Base-by-base conservation (phyloP, 2,797 vertebrate species). In the Ceryle rudis region DNA sequence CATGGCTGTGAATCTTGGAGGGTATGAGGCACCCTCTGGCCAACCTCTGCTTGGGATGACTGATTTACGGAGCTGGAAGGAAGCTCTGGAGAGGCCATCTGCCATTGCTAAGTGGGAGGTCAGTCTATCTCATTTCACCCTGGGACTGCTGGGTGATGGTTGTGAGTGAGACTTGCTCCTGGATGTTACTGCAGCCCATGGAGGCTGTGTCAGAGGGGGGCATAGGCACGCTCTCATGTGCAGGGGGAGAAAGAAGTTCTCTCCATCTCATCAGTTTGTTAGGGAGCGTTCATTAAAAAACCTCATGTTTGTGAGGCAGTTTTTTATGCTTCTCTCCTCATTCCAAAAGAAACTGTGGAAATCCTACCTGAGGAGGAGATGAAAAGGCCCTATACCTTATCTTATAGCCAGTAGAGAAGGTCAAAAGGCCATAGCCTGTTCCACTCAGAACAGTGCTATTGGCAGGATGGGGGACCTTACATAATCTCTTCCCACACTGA, bases 211-310 rank as follows among this genome's bases (percentile, higher is more conserved):
- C 33, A 44, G 74, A 39, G 47, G 19, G 54, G 8, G 42, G 18
- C 2, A 13, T 4, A 39, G 73, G 26, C 55, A 35, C 0, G 0
- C 3, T 6, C 11, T 44, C 8, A 2, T 0, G 0, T 19, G 41
- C 20, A 25, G 44, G 28, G 71, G n/a, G 33, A 18, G 31, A 31
- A 29, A 72, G 3, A 5, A 0, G 0, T 58, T 26, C n/a, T 18
- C 58, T 54, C 29, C 26, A 33, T 22, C 79, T 37, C 54, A 28
- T 25, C 55, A 4, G 0, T 42, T 72, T 73, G 1, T 8, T 39
- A 55, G 61, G 55, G 64, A 82, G 8, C 21, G 5, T 39, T 33
- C 39, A 4, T 25, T 69, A 19, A 70, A 57, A 35, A 57, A 4
- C 11, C 10, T 15, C 35, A 1, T 4, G 47, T 25, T 47, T 52